phyloP scores from a whole-genome alignment of 2,797 vertebrate genomes.

The Brachymystax lenok region DNA sequence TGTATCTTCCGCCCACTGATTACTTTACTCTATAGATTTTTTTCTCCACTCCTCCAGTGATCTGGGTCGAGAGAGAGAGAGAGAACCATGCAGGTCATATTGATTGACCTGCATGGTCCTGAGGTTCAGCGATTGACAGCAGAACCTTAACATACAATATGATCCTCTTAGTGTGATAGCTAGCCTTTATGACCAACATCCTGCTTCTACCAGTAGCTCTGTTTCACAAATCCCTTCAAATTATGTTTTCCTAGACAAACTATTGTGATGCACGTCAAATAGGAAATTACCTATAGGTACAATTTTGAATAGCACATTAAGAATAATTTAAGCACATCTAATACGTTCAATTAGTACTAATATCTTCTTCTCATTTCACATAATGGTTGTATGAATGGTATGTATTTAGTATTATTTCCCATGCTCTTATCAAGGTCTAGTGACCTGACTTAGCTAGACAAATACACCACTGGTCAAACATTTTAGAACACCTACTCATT shows the following conservation, averaged over 20 bases:
- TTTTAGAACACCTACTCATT: too few relatives aligned
- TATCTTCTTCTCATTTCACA: constrained; percentile 32
- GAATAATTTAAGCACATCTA: constrained; percentile 32
- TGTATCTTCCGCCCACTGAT: constrained; percentile 78
- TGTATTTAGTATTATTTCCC: constrained; percentile 42
- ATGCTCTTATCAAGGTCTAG: constrained; percentile 51
- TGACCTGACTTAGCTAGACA: constrained; percentile 45
- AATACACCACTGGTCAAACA: constrained; percentile 1
- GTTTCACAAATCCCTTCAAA: constrained; percentile 53
- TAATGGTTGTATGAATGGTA: constrained; percentile 22
- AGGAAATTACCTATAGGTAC: constrained; percentile 3
- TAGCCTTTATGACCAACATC: constrained; percentile 44
- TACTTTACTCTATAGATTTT: constrained; percentile 81
- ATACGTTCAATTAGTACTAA: constrained; percentile 25
- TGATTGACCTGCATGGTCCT: constrained; percentile 70
- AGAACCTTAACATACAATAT: constrained; percentile 61
- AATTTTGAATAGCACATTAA: constrained; percentile 14
- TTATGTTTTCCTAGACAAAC: constrained; percentile 31
- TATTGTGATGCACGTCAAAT: constrained; percentile 22
- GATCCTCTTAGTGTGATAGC: constrained; percentile 54
- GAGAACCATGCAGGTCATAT: constrained; percentile 38
- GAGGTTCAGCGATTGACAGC: constrained; percentile 69
- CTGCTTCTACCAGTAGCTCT: constrained; percentile 30
- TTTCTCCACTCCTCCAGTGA: constrained; percentile 72
- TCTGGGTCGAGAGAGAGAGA: constrained; percentile 55